Evolutionary conservation across 2,113 vertebrate species (phyloP), one percentile per base, ranked within the genome.

Genomic region (Clarias macrocephalus): DNA sequence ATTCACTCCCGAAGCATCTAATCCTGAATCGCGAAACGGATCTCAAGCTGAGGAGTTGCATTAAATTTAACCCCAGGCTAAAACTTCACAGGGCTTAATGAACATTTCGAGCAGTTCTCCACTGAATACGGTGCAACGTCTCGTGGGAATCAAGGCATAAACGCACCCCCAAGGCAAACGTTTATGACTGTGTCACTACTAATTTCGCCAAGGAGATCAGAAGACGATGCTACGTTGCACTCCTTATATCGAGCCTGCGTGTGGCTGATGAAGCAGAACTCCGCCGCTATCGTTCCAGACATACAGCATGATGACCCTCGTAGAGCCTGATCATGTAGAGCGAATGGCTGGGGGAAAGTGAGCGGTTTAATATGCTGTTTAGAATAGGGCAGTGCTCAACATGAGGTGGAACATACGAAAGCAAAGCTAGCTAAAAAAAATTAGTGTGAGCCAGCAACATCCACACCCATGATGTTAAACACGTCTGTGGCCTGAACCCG

Each of bases 331-430:
- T 54, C 25, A 85, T 60, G 19, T 10, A 66, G 62, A 59, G 48
- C 48, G 18, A 42, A 13, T 60, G 33, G 9, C 76, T 30, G 65
- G 85, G 28, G 63, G 52, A 65, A 85, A 79, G 48, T 65, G 84
- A 42, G 59, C 66, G 13, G 48, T 52, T 65, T 84, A 84, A 84
- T 33, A 30, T 63, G 82, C 65, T 65, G 15, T 81, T 80, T 57
- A 52, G 30, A 81, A 23, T 68, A 81, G 70, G 48, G 54, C 16
- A 54, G 12, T n/a, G 72, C 33, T 83, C 66, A 88, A 77, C 33
- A 48, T n/a, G 30, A 60, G 73, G 79, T 56, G 59, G 79, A 80
- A 86, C 86, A 37, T 70, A 70, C 13, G 76, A 65, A 73, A 73
- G 12, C 52, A 56, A 77, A 56, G 56, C 75, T 56, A 77, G 48